These are phyloP conservation scores for Chionis minor DNA, from an alignment of 2,113 vertebrate species.

Conservation along the genomic window DNA sequence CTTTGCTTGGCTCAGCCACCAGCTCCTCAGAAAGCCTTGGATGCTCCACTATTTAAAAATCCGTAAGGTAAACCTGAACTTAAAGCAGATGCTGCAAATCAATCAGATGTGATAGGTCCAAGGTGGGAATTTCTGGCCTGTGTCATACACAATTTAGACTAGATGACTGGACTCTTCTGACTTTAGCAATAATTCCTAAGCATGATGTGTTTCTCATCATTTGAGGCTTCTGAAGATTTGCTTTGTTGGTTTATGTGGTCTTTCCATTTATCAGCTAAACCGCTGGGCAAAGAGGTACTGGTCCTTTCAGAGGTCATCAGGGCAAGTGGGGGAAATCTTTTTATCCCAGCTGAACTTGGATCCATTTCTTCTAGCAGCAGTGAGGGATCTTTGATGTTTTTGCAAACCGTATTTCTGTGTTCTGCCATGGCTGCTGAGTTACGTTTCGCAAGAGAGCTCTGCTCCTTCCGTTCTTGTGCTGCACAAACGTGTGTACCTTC, in stretches of 20 bases:
- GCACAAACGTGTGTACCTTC: accelerated
- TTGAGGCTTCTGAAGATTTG: not conserved
- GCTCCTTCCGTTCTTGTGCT: not conserved
- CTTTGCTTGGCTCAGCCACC: not conserved
- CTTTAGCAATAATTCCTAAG: not conserved
- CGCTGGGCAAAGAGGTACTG: not conserved
- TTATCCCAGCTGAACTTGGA: not conserved
- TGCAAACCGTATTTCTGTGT: not conserved
- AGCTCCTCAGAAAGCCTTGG: not conserved
- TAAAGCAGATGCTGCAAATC: not conserved
- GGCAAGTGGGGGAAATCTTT: not conserved
- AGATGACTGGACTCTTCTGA: not conserved
- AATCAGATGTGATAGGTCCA: not conserved
- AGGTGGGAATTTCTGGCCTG: not conserved
- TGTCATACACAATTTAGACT: not conserved
- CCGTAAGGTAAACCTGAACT: not conserved
- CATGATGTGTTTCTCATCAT: not conserved
- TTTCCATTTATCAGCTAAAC: not conserved
- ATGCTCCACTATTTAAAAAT: not conserved
- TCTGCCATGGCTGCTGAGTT: not conserved
- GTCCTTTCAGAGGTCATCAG: not conserved
- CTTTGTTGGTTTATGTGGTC: not conserved
- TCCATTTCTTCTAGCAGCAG: not conserved
- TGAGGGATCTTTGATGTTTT: not conserved
- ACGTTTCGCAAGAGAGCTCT: not conserved